Conservation (phyloP, 2,888 invertebrate genomes). For the Polyommatus iphigenia region DNA sequence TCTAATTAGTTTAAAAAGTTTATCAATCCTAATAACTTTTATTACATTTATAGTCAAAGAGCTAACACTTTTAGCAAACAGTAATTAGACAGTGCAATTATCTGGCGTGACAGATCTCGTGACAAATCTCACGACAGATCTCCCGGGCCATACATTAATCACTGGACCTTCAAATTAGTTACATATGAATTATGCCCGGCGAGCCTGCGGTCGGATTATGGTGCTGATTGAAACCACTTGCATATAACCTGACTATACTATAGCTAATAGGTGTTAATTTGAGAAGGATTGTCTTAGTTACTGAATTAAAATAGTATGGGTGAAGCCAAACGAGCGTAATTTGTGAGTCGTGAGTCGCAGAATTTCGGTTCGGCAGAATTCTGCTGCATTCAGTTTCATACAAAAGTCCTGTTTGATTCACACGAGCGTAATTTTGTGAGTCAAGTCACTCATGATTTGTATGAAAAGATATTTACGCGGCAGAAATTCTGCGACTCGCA, state of each 20-base stretch:
- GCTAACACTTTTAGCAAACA: background rate
- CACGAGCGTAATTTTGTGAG: no score
- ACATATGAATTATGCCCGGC: conserved; percentile 42
- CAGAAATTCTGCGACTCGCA: no score
- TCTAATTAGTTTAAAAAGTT: background rate
- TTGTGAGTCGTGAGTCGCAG: no score
- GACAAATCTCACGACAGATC: conserved; percentile 16
- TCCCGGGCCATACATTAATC: conserved; percentile 33
- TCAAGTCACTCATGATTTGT: no score
- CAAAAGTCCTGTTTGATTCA: no score
- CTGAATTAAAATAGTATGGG: no score
- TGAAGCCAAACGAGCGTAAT: no score
- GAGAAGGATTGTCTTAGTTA: background rate
- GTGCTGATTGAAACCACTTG: conserved; percentile 30
- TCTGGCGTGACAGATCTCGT: conserved; percentile 23
- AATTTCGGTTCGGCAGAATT: no score
- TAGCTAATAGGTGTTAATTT: conserved; percentile 1
- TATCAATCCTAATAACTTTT: background rate
- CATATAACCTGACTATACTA: conserved; percentile 10
- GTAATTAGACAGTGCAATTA: conserved; percentile 24
- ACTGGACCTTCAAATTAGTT: conserved; percentile 34
- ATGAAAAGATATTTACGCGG: no score
- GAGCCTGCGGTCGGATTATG: conserved; percentile 42
- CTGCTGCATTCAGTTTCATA: no score
- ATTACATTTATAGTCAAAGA: background rate